A percentile compares a stretch with the other conserved stretches of the same genome.
phyloP scores from a whole-genome alignment of 2,888 invertebrate genomes.

The Polydrusus cervinus region DNA sequence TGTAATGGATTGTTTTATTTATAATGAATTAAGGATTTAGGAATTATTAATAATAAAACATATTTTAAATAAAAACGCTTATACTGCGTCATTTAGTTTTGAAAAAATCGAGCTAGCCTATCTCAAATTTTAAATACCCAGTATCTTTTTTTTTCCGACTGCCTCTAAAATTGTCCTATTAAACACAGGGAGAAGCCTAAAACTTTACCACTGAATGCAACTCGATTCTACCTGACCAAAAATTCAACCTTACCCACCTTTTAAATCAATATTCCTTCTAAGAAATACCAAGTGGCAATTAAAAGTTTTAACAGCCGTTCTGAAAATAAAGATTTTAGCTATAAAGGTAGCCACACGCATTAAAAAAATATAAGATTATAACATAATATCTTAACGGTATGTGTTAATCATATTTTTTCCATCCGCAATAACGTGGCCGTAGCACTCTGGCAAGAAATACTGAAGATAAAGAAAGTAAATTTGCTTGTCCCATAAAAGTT shows the following conservation, averaged over 20 bases:
- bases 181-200: not conserved
- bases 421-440: constrained; percentile 11
- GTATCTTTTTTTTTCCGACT: too few species aligned
- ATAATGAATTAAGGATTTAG: too few species aligned
- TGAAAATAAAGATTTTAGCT: constrained; percentile 31
- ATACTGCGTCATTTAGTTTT: too few species aligned
- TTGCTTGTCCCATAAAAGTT: constrained; percentile 28
- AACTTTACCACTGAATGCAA: constrained; percentile 2
- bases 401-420: constrained; percentile 26
- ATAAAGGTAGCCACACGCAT: constrained; percentile 24
- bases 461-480: constrained; percentile 29
- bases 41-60: too few species aligned
- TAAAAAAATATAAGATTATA: constrained; percentile 19
- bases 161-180: too few species aligned
- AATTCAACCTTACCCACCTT: constrained; percentile 13
- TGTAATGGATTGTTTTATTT: too few species aligned
- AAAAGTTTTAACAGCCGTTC: constrained; percentile 24
- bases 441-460: constrained; percentile 5
- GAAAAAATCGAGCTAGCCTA: too few species aligned
- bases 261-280: constrained; percentile 24
- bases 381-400: constrained; percentile 4
- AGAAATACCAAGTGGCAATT: constrained; percentile 28
- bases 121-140: too few species aligned
- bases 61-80: too few species aligned
- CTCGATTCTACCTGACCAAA: constrained; percentile 20